Conservation (phyloP, 2,797 vertebrate species). For the Helarctos malayanus region DNA sequence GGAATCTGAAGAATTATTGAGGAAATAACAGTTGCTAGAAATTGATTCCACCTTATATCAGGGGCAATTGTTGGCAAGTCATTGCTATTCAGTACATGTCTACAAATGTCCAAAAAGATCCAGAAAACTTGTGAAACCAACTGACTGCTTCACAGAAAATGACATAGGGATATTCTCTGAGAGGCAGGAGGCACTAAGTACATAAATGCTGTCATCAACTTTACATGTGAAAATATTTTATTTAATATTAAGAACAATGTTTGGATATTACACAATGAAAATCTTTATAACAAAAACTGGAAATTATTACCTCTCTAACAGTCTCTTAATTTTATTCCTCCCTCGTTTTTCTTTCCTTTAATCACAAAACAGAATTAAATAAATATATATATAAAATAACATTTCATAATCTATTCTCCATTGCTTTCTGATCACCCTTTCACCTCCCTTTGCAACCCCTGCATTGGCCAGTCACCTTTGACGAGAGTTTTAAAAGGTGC, state of each 20-base stretch:
- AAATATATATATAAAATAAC: neutral
- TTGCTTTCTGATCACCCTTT: neutral
- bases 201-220: neutral
- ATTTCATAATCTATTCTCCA: slow-evolving; percentile 31
- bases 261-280: slow-evolving; percentile 22
- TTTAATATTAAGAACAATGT: neutral
- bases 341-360: neutral
- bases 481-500: slow-evolving; percentile 23
- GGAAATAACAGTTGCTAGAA: neutral
- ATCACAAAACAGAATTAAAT: neutral
- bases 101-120: neutral
- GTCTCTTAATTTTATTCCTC: neutral
- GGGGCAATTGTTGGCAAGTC: neutral
- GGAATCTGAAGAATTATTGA: neutral
- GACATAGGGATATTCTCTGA: neutral
- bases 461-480: neutral
- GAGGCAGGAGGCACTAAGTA: neutral
- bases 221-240: slow-evolving; percentile 6
- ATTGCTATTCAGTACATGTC: neutral
- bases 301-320: slow-evolving; percentile 1
- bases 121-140: neutral
- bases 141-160: neutral
- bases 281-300: neutral
- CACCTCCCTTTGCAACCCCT: neutral
- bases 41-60: slow-evolving; percentile 35